Evolutionary conservation across 2,888 invertebrate genomes (phyloP).

Genomic region (Hololepta plana): DNA sequence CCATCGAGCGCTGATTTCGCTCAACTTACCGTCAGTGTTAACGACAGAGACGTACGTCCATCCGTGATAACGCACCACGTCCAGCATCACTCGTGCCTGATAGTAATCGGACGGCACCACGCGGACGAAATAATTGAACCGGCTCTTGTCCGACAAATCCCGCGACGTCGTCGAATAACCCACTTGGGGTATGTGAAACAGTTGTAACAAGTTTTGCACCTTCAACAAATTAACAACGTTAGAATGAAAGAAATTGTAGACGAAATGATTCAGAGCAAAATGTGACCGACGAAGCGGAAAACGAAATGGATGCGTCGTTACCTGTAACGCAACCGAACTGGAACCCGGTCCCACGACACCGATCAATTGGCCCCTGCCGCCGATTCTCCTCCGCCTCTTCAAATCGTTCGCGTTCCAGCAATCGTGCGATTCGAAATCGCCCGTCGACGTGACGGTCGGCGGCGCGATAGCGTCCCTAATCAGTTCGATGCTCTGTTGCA

Average conservation of each 20-base stretch:
- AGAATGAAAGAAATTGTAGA: too few relatives aligned
- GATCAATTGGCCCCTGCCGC: constrained; percentile 31
- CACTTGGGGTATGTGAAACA: constrained; percentile 47
- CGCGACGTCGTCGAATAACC: constrained; percentile 62
- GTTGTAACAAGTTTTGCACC: constrained; percentile 56
- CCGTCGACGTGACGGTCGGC: constrained; percentile 13
- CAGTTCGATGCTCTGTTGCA: constrained; percentile 60
- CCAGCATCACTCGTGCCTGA: constrained; percentile 56
- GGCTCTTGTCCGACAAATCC: constrained; percentile 55
- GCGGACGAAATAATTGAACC: constrained; percentile 58
- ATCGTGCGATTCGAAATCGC: constrained; percentile 4
- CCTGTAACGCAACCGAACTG: constrained; percentile 50
- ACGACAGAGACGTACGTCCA: constrained; percentile 67
- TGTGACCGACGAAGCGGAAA: too few relatives aligned
- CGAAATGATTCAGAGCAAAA: too few relatives aligned
- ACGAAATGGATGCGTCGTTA: too few relatives aligned
- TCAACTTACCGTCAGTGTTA: constrained; percentile 49
- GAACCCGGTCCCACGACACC: constrained; percentile 61
- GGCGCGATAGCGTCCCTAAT: constrained; percentile 47
- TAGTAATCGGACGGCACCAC: constrained; percentile 63
- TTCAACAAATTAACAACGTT: too few relatives aligned
- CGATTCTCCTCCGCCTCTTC: constrained; percentile 2
- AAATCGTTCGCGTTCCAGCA: not conserved
- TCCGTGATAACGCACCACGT: constrained; percentile 45
- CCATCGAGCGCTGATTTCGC: constrained; percentile 2